Evolutionary conservation across 2,113 vertebrate species (phyloP), one percentile per base, ranked within the genome.

Genomic region (Alaudala cheleensis): DNA sequence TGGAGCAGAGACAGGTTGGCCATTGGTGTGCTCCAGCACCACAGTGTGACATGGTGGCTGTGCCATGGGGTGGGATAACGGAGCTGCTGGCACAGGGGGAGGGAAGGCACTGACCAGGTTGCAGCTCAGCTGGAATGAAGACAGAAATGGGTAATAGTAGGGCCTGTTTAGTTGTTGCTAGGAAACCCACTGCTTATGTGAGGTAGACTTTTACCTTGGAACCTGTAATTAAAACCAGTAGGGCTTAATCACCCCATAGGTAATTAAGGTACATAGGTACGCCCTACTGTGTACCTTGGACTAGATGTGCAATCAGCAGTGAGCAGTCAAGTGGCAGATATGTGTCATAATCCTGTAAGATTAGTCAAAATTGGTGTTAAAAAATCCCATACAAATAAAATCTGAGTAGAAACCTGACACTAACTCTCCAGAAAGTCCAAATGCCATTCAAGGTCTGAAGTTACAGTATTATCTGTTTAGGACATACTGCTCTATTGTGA

Each of bases 141-240:
- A 14, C 33, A 25, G 57, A 82, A 77, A 44, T 0, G 9, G 10
- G 25, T 65, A 72, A 26, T 47, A 84, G 26, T 40, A 40, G 37
- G 51, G 58, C 25, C 9, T 84, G 77, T 89, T 93, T 86, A 58
- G 29, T 31, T 91, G 72, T 91, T 10, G 31, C 87, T 82, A 77
- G 60, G 90, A 86, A 44, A 86, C 42, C 14, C 4, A 3, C 58
- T 62, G 3, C 16, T 90, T 88, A 28, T 0, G 0, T 74, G 71
- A 77, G 70, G 60, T 25, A 91, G 71, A 50, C 90, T 95, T 94
- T 90, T 51, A 91, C 80, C 69, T 93, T 83, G 50, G 50, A 95
- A 77, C 60, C 5, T 73, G n/a, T 88, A 86, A 94, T 86, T 92
- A 91, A 92, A 95, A 79, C 8, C 53, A 77, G 15, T 0, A 1